Percentiles rank a stretch among this genome's conserved stretches.
Conservation (phyloP, 1,140 invertebrate species). For the Drosophila melanogaster region DNA sequence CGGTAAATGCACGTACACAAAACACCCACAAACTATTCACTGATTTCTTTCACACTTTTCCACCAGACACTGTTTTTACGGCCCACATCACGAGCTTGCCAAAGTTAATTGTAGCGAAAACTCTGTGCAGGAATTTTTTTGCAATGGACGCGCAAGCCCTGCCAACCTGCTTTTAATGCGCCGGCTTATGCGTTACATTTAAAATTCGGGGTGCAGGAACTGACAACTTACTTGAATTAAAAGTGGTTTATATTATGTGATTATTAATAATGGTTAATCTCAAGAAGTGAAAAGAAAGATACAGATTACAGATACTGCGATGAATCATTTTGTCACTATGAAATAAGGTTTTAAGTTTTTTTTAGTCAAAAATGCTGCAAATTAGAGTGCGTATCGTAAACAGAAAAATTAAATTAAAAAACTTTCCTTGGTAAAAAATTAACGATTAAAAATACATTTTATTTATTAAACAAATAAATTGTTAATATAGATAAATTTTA, state of each 20-base stretch:
- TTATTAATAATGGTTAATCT: background rate
- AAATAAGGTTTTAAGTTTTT: no score
- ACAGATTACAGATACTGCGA: no score
- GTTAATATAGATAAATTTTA: no score
- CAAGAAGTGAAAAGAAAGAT: no score
- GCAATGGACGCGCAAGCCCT: constrained; percentile 71
- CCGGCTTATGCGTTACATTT: constrained; percentile 54
- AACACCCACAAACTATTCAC: background rate
- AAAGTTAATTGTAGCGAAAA: constrained; percentile 27
- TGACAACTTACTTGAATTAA: constrained; percentile 17
- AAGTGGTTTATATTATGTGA: background rate
- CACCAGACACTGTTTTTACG: background rate
- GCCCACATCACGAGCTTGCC: constrained; percentile 15
- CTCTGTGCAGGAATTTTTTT: constrained; percentile 75
- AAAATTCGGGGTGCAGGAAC: constrained; percentile 19
- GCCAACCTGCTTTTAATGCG: constrained; percentile 40
- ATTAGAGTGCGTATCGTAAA: no score
- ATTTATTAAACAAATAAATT: background rate
- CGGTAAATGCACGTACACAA: background rate
- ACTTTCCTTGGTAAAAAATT: no score
- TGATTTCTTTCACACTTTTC: constrained; percentile 1
- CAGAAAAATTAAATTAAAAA: no score
- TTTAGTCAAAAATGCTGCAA: no score
- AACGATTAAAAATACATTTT: background rate
- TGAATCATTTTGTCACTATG: no score